Evolutionary conservation across 2,113 vertebrate genomes (phyloP).

Genomic region (Corapipo altera): DNA sequence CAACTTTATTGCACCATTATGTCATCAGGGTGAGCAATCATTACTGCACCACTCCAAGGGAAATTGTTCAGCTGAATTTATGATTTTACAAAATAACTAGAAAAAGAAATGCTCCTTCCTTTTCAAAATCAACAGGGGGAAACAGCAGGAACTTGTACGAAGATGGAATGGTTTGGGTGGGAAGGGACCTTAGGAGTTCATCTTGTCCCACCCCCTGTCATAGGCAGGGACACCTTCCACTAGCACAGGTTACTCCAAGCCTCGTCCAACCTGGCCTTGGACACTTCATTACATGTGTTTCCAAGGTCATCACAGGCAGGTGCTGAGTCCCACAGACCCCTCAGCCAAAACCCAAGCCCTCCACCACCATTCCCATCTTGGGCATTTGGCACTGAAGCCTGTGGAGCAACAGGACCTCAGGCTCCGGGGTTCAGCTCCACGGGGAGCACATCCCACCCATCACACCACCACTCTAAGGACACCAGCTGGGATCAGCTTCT

Average conservation of each 20-base stretch:
- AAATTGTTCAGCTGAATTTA: fast-evolving
- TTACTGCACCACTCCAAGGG: neutral
- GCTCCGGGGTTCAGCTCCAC: fast-evolving
- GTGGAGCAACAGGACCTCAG: neutral
- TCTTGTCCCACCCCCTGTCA: fast-evolving
- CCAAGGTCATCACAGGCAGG: neutral
- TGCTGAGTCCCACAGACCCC: too few species aligned
- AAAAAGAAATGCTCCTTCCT: neutral
- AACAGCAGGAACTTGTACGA: fast-evolving
- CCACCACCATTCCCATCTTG: fast-evolving
- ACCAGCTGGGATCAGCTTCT: neutral
- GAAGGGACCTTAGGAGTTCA: neutral
- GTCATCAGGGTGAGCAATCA: neutral
- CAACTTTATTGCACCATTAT: neutral
- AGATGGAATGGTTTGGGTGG: neutral
- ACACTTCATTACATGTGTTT: fast-evolving
- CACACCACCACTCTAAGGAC: fast-evolving
- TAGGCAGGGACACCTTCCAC: neutral
- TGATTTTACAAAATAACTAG: fast-evolving
- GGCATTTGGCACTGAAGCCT: fast-evolving
- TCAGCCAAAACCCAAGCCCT: neutral
- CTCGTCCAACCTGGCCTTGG: fast-evolving
- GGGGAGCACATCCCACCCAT: neutral
- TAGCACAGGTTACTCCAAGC: fast-evolving
- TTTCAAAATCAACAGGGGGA: neutral